Percentiles rank a stretch among this genome's conserved stretches.
Evolutionary conservation across 2,113 vertebrate genomes (phyloP).

Genomic region (Hoplias malabaricus): DNA sequence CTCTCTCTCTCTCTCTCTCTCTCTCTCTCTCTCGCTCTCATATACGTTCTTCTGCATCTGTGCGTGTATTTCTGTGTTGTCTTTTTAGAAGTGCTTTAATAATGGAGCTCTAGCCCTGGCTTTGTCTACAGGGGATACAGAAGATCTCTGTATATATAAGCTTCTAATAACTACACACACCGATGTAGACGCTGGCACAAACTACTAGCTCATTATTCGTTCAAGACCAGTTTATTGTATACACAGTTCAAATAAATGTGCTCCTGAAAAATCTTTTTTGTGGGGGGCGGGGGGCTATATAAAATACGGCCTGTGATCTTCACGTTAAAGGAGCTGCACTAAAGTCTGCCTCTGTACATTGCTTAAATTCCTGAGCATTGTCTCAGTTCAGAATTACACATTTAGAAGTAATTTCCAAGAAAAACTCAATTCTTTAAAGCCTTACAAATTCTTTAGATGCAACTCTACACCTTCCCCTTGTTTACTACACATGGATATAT

Average conservation of each 20-base stretch:
- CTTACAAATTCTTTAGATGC: no score
- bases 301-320: no score
- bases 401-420: no score
- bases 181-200: background rate
- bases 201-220: slow-evolving; percentile 8
- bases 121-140: slow-evolving; percentile 8
- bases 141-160: slow-evolving; percentile 4
- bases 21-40: slow-evolving; percentile 74
- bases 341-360: no score
- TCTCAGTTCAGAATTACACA: no score
- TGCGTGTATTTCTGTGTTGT: slow-evolving; percentile 24
- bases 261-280: background rate
- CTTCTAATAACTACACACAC: background rate
- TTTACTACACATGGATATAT: no score
- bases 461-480: no score
- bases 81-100: slow-evolving; percentile 37
- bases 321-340: no score
- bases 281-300: no score
- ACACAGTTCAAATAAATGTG: background rate
- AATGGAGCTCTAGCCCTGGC: slow-evolving; percentile 4
- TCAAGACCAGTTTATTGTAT: slow-evolving; percentile 6
- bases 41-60: slow-evolving; percentile 56
- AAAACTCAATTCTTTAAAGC: no score
- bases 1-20: slow-evolving; percentile 73
- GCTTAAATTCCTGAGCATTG: no score